A percentile compares a stretch with the other conserved stretches of the same genome.
These are phyloP conservation scores for Neogale vison DNA, from an alignment of 2,113 vertebrate species.

Conservation along the genomic window DNA sequence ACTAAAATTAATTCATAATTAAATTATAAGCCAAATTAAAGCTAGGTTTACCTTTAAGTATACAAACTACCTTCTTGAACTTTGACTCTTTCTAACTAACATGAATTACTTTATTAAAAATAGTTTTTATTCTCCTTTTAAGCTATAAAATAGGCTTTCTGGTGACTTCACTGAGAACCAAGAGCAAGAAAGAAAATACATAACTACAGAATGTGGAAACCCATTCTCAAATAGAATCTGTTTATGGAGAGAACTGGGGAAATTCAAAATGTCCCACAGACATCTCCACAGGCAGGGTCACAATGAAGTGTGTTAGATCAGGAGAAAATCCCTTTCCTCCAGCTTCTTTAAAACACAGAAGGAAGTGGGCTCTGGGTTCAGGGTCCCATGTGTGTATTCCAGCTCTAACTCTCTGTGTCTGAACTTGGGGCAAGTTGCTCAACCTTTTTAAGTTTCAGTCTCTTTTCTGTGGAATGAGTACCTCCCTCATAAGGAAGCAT, in stretches of 20 bases:
- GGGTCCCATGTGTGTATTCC: background rate
- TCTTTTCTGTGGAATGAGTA: background rate
- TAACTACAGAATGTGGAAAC: background rate
- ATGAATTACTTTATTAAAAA: conserved; percentile 34
- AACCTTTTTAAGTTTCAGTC: background rate
- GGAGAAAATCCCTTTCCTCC: rapidly evolving
- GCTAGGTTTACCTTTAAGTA: background rate
- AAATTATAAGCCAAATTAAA: conserved; percentile 3
- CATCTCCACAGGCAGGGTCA: background rate
- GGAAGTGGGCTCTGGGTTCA: background rate
- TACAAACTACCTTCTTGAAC: background rate
- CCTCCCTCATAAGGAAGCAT: background rate
- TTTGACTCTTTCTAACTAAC: background rate
- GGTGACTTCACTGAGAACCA: background rate
- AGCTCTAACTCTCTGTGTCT: background rate
- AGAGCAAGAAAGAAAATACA: background rate
- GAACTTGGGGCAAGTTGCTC: background rate
- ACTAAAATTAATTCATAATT: conserved; percentile 32
- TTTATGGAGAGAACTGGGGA: background rate
- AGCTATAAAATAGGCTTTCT: conserved; percentile 27
- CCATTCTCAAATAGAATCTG: background rate
- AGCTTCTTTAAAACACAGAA: background rate
- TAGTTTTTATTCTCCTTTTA: background rate
- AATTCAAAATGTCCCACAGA: background rate
- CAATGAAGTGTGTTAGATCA: background rate